Evolutionary conservation across 2,888 invertebrate genomes (phyloP).

Genomic region (Lapara coniferarum): DNA sequence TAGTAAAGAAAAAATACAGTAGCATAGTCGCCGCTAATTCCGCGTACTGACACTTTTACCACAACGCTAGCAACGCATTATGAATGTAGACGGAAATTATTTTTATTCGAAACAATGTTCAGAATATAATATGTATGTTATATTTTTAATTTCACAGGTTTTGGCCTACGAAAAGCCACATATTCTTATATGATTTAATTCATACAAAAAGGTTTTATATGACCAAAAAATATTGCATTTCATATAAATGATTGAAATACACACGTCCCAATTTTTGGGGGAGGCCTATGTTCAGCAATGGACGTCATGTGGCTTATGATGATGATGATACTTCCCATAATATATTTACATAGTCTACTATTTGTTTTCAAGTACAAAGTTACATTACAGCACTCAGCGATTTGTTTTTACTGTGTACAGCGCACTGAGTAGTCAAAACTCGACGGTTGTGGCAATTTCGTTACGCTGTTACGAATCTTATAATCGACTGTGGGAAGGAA

Average conservation of each 20-base stretch:
- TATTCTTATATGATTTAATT: too few relatives aligned
- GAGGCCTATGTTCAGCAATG: too few relatives aligned
- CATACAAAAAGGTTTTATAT: too few relatives aligned
- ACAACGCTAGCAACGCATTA: background rate
- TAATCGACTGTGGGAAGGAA: background rate
- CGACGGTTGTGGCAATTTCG: constrained; percentile 33
- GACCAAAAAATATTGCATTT: too few relatives aligned
- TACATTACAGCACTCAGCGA: background rate
- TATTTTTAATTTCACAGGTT: too few relatives aligned
- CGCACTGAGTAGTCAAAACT: constrained; percentile 1
- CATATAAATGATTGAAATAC: too few relatives aligned
- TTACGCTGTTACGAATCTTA: constrained; percentile 15
- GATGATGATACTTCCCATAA: too few relatives aligned
- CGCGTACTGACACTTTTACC: constrained; percentile 20
- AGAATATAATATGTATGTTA: too few relatives aligned
- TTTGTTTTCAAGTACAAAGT: background rate
- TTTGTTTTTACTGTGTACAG: constrained; percentile 18
- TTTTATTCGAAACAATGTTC: background rate
- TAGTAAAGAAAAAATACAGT: constrained; percentile 21
- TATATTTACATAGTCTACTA: background rate
- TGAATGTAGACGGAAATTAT: background rate
- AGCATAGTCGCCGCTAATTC: constrained; percentile 19
- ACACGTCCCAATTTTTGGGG: too few relatives aligned
- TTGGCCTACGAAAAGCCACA: too few relatives aligned
- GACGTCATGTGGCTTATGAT: too few relatives aligned